These are phyloP conservation scores for Suricata suricatta DNA, from an alignment of 2,113 vertebrate genomes.

Conservation along the genomic window DNA sequence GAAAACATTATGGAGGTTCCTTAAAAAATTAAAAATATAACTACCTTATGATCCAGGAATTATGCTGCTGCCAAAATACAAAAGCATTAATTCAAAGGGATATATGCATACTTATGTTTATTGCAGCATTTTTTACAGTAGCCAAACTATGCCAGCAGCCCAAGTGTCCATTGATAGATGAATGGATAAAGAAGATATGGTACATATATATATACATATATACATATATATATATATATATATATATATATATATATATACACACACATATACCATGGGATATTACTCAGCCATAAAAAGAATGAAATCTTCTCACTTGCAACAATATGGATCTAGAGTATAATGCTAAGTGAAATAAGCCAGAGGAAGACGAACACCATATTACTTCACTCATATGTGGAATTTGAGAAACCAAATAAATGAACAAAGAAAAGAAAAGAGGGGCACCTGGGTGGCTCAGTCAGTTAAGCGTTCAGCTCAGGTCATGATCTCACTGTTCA, in stretches of 20 bases:
- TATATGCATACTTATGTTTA: not conserved
- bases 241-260: too few relatives aligned
- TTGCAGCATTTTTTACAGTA: not conserved
- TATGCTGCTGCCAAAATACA: not conserved
- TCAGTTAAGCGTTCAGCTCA: too few relatives aligned
- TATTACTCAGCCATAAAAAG: not conserved
- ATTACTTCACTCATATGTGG: not conserved
- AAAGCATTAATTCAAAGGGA: not conserved
- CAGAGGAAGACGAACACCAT: not conserved
- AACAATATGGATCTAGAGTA: not conserved
- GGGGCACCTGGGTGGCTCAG: too few relatives aligned
- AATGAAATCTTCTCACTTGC: not conserved
- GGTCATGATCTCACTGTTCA: too few relatives aligned
- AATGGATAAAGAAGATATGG: not conserved
- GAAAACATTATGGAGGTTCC: not conserved
- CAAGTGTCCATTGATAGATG: not conserved
- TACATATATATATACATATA: not conserved
- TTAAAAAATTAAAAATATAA: not conserved
- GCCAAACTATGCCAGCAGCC: not conserved
- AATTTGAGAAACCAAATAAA: not conserved
- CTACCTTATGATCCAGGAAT: not conserved
- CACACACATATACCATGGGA: not conserved
- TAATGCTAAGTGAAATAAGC: not conserved
- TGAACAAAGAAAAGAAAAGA: not conserved
- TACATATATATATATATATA: too few relatives aligned